Conservation (phyloP, 2,113 vertebrate genomes). For the Euleptes europaea region DNA sequence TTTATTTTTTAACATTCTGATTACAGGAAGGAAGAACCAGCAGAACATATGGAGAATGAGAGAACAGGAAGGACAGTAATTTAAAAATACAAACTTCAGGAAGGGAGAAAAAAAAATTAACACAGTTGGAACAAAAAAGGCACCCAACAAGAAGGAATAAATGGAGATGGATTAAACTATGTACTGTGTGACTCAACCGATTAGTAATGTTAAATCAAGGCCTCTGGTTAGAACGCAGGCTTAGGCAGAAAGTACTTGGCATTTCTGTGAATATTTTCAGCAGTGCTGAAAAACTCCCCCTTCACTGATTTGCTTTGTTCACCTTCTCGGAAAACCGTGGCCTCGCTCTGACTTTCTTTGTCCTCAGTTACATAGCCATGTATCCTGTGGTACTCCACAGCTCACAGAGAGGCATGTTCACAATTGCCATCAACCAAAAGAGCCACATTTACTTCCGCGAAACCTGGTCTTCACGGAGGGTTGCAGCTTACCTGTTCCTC, state of each 20-base stretch:
- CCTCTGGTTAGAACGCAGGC: not conserved
- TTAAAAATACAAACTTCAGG: not conserved
- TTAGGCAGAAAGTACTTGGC: not conserved
- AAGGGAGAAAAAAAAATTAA: not conserved
- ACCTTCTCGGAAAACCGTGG: not conserved
- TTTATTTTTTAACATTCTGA: constrained; percentile 31
- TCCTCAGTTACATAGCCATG: not conserved
- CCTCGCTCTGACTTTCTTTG: not conserved
- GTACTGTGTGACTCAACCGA: not conserved
- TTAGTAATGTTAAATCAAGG: constrained; percentile 3
- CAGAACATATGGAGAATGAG: constrained; percentile 23
- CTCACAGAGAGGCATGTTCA: too few species aligned
- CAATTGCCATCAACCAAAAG: too few species aligned
- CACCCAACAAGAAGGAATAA: not conserved
- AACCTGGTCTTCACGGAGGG: too few species aligned
- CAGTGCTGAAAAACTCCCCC: not conserved
- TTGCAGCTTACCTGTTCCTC: too few species aligned
- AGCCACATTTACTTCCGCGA: too few species aligned
- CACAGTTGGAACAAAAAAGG: not conserved
- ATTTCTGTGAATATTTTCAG: not conserved
- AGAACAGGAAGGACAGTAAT: constrained; percentile 16
- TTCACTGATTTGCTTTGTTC: not conserved
- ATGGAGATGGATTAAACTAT: not conserved
- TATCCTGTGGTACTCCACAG: not conserved
- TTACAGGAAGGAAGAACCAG: constrained; percentile 4